A percentile compares a stretch with the other conserved stretches of the same genome.
These are phyloP conservation scores for Eudemis profundana DNA, from an alignment of 2,888 invertebrate species.

Conservation along the genomic window DNA sequence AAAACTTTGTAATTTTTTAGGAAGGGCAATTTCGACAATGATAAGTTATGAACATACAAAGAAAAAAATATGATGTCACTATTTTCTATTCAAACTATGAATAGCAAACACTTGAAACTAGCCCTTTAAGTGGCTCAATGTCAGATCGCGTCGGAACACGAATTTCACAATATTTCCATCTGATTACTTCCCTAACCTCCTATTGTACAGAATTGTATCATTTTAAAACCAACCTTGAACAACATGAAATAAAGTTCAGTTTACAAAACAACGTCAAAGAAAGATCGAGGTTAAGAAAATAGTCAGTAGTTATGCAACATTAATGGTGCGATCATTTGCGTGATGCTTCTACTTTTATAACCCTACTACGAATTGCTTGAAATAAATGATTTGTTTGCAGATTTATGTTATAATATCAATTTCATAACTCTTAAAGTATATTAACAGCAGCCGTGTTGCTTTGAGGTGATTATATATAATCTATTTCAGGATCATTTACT, in stretches of 20 bases:
- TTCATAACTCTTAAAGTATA: background rate
- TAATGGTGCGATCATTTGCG: constrained; percentile 52
- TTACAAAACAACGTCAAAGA: background rate
- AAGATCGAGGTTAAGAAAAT: background rate
- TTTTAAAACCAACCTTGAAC: constrained; percentile 11
- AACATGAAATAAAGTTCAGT: background rate
- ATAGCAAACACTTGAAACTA: constrained; percentile 42
- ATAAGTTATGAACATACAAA: no score
- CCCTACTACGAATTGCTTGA: constrained; percentile 47
- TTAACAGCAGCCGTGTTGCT: background rate
- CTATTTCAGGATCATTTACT: no score
- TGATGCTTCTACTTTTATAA: constrained; percentile 48
- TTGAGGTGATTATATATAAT: no score
- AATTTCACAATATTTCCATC: constrained; percentile 59
- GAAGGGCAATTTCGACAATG: no score
- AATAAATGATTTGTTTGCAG: constrained; percentile 18
- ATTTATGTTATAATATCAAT: constrained; percentile 16
- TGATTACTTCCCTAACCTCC: background rate
- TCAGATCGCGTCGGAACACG: constrained; percentile 55
- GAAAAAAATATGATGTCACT: no score
- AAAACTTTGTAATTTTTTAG: no score
- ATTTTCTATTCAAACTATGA: constrained; percentile 37
- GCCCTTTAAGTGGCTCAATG: constrained; percentile 56
- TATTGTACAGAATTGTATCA: background rate
- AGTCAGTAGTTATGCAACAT: background rate